Evolutionary conservation across 2,797 vertebrate species (phyloP).

Genomic region (Mareca strepera): DNA sequence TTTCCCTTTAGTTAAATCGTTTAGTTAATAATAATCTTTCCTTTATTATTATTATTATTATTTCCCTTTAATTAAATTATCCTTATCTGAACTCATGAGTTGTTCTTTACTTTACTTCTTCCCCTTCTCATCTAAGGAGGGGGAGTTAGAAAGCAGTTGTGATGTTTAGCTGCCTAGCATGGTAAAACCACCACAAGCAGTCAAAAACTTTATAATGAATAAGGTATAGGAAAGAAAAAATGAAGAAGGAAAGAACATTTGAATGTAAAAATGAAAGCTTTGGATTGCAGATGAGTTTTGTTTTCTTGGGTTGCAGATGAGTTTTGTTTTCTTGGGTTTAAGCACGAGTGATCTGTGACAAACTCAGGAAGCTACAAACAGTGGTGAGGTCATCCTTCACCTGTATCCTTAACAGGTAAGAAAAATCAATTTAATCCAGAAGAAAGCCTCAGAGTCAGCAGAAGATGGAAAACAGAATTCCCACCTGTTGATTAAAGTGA

Average conservation of each 20-base stretch:
- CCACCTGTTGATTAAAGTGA: background rate
- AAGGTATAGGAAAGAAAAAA: background rate
- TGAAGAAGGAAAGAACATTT: background rate
- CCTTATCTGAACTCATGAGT: too few species aligned
- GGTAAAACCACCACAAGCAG: background rate
- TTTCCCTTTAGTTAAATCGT: too few species aligned
- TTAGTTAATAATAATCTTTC: too few species aligned
- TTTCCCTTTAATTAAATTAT: too few species aligned
- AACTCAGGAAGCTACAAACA: background rate
- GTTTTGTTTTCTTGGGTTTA: background rate
- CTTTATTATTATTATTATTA: too few species aligned
- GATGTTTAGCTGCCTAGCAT: too few species aligned
- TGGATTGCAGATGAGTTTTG: background rate
- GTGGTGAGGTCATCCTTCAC: background rate
- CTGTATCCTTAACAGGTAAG: background rate
- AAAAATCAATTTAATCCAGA: background rate
- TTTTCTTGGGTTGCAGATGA: background rate
- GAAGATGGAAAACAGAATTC: background rate
- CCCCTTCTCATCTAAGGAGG: too few species aligned
- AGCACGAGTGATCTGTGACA: background rate
- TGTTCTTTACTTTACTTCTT: too few species aligned
- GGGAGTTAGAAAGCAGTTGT: too few species aligned
- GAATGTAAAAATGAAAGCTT: background rate
- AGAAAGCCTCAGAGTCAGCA: background rate
- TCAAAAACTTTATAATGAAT: background rate